phyloP scores from a whole-genome alignment of 2,113 vertebrate species.

The Laticauda laticaudata region DNA sequence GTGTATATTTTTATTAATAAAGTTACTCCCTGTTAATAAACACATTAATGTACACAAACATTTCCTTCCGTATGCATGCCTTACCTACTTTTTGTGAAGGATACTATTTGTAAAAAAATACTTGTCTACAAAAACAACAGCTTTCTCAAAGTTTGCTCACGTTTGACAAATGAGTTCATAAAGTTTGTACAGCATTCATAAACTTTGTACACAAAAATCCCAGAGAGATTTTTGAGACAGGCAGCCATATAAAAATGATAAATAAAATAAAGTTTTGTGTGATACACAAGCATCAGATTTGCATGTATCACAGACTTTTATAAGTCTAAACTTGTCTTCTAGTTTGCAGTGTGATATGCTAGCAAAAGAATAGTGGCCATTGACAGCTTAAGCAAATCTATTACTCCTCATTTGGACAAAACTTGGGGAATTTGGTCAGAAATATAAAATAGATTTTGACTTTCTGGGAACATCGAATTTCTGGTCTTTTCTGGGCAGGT shows the following conservation, averaged over 20 bases:
- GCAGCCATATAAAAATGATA: not conserved
- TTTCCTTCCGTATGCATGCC: not conserved
- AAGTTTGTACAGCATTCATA: not conserved
- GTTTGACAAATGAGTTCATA: not conserved
- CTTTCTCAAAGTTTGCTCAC: not conserved
- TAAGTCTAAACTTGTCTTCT: not conserved
- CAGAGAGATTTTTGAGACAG: not conserved
- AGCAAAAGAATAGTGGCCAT: not conserved
- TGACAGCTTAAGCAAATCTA: not conserved
- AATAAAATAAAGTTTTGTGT: not conserved
- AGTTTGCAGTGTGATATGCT: not conserved
- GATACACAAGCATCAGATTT: not conserved
- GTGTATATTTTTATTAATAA: not conserved
- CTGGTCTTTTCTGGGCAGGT: not conserved
- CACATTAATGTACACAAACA: not conserved
- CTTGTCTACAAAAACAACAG: not conserved
- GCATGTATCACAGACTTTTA: not conserved
- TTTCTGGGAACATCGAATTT: not conserved
- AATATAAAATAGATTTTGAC: not conserved
- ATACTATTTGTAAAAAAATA: slow-evolving; percentile 26
- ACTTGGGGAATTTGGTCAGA: not conserved
- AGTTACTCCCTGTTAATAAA: not conserved
- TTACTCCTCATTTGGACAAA: not conserved
- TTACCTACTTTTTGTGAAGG: not conserved
- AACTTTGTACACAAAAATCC: no score